These are phyloP conservation scores for Aythya fuligula DNA, from an alignment of 2,797 vertebrate species.

Conservation along the genomic window DNA sequence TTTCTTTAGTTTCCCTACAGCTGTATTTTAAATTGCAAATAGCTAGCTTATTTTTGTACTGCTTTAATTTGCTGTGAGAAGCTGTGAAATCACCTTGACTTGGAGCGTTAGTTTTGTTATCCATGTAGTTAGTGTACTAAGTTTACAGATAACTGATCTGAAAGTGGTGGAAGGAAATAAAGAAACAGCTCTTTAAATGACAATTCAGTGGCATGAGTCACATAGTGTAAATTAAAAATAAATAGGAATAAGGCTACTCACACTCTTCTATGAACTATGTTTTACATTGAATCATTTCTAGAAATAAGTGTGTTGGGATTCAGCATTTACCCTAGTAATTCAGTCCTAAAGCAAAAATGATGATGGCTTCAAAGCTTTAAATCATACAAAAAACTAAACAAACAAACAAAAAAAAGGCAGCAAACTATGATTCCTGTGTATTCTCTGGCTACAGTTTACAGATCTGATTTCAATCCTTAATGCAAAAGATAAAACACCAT, in stretches of 20 bases:
- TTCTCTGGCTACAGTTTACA: not conserved
- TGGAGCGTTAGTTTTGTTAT: not conserved
- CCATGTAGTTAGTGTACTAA: not conserved
- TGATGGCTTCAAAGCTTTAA: not conserved
- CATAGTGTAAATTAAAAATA: not conserved
- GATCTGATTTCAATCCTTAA: not conserved
- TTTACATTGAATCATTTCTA: not conserved
- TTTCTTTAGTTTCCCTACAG: not conserved
- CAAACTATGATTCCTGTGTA: not conserved
- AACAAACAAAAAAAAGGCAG: not conserved
- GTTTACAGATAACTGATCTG: not conserved
- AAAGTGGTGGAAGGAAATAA: not conserved
- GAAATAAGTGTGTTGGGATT: not conserved
- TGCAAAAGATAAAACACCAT: not conserved
- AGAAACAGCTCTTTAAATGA: not conserved
- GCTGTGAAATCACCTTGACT: not conserved
- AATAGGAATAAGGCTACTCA: not conserved
- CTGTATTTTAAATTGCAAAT: constrained; percentile 4
- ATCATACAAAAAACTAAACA: not conserved
- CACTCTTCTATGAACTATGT: not conserved
- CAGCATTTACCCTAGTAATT: not conserved
- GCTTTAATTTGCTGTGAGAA: not conserved
- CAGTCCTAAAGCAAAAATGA: not conserved
- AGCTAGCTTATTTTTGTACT: not conserved
- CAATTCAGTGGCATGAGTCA: not conserved